Evolutionary conservation across 2,888 invertebrate genomes (phyloP), one percentile per base, ranked within the genome.

Genomic region (Monoplex corrugatus): DNA sequence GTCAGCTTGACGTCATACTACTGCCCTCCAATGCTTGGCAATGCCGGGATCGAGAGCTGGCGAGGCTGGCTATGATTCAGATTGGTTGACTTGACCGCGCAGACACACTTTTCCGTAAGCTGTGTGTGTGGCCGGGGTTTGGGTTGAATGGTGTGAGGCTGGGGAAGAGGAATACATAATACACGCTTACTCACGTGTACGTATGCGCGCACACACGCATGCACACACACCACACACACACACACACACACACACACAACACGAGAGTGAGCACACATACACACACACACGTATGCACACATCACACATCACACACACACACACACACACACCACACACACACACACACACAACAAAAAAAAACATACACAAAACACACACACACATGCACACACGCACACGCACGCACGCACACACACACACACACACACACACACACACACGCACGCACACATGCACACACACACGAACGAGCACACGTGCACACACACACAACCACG

Each of bases 61-160:
- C 75, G 35, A 38, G 38, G 35, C 75, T 38, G n/a, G n/a, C n/a
- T n/a, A n/a, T n/a, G n/a, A 75, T 38, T 75, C 75, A 75, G 75
- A 75, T 75, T 38, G 75, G 35, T 75, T 75, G 75, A 75, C 75
- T 75, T 75, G 75, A 75, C 75, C 75, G 75, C 38, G 35, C 35
- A 32, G 38, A 19, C 35, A 75, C 16, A 35, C 38, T 38, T 75
- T 35, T n/a, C n/a, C n/a, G n/a, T n/a, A n/a, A n/a, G n/a, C n/a
- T n/a, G n/a, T 2, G 57, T 57, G 28, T 57, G 10, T 5, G 5
- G 10, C 28, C 16, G 57, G 28, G 16, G 2, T 57, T 57, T 57
- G 19, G 57, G 16, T 57, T 57, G 57, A 10, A 23, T 57, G 57
- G 16, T 57, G 16, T 57, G 16, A 23, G 16, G 16, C 57, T 57